A percentile compares a stretch with the other conserved stretches of the same genome.
Evolutionary conservation across 2,888 invertebrate species (phyloP).

Genomic region (Xanthia togata): DNA sequence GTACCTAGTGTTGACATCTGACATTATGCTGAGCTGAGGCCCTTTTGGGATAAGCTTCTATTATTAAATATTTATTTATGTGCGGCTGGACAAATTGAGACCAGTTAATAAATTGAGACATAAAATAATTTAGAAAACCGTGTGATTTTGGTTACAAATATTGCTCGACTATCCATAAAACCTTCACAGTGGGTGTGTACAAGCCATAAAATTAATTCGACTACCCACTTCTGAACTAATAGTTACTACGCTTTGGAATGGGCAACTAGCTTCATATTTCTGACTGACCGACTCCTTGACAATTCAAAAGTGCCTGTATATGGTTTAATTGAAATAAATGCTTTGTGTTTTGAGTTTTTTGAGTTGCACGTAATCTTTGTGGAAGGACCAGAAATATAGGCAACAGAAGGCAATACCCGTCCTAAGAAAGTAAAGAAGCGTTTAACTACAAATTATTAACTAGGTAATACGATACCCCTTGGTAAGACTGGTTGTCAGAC

Average conservation of each 20-base stretch:
- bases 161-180: constrained; percentile 32
- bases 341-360: too few species aligned
- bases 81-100: too few species aligned
- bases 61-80: too few species aligned
- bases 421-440: neutral
- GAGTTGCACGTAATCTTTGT: constrained; percentile 4
- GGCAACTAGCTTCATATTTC: too few species aligned
- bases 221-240: constrained; percentile 62
- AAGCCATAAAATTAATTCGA: constrained; percentile 59
- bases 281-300: too few species aligned
- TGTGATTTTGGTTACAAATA: constrained; percentile 45
- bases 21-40: too few species aligned
- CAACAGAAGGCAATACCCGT: constrained; percentile 13
- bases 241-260: neutral
- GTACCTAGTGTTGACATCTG: too few species aligned
- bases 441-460: neutral
- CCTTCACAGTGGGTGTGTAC: constrained; percentile 47
- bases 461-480: neutral
- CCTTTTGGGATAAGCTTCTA: too few species aligned
- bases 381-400: constrained; percentile 7
- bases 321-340: too few species aligned
- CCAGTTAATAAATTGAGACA: constrained; percentile 22
- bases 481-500: neutral
- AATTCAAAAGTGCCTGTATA: too few species aligned
- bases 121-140: constrained; percentile 22